These are phyloP conservation scores for Eupsilia transversa DNA, from an alignment of 2,888 invertebrate species.

Conservation along the genomic window DNA sequence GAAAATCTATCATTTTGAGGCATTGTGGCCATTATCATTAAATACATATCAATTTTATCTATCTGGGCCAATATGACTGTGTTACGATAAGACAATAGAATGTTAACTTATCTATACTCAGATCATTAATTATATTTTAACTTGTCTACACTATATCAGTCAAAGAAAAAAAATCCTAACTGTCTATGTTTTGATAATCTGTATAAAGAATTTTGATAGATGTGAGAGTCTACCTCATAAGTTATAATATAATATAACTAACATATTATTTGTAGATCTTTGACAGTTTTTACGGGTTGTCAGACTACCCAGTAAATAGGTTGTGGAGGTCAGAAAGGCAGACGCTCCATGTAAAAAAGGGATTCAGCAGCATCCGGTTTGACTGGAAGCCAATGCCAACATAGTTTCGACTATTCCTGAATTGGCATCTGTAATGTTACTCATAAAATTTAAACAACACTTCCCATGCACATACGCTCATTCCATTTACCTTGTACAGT, in stretches of 20 bases:
- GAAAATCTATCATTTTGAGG: not conserved
- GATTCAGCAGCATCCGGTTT: too few relatives aligned
- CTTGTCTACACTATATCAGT: not conserved
- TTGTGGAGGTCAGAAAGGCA: too few relatives aligned
- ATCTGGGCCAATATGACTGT: slow-evolving; percentile 24
- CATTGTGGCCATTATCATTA: slow-evolving; percentile 12
- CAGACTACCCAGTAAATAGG: too few relatives aligned
- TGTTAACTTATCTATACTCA: slow-evolving; percentile 27
- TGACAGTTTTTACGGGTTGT: too few relatives aligned
- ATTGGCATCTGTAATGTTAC: not conserved
- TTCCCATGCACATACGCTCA: not conserved
- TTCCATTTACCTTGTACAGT: not conserved
- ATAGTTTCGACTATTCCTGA: not conserved
- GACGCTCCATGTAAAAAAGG: too few relatives aligned
- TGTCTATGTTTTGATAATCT: not conserved
- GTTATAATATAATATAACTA: too few relatives aligned
- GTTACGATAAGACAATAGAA: slow-evolving; percentile 9
- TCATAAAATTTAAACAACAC: not conserved
- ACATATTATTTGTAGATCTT: too few relatives aligned
- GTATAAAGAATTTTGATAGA: not conserved
- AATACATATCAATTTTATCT: slow-evolving; percentile 41
- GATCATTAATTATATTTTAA: slow-evolving; percentile 19
- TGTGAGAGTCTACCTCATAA: not conserved
- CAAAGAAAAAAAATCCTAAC: not conserved
- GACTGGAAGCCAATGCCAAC: too few relatives aligned